Evolutionary conservation across 2,888 invertebrate species (phyloP), one percentile per base, ranked within the genome.

Genomic region (Cremastinae sp.): DNA sequence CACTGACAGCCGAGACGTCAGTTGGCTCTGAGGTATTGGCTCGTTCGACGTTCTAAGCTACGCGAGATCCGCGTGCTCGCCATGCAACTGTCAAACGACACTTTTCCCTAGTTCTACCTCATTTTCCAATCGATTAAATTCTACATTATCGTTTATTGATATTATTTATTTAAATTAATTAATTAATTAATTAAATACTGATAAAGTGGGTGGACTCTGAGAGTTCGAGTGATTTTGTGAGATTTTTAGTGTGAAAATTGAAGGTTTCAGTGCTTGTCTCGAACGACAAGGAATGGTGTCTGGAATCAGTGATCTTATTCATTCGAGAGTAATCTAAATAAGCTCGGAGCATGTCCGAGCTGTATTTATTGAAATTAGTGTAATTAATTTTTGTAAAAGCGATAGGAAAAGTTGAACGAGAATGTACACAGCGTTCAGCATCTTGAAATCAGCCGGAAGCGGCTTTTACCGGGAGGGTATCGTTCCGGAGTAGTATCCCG

Each of bases 1-100:
- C 80, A 80, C 79, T 86, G 85, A 86, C 86, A 86, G 84, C 79
- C 82, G 81, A 82, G 83, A 80, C 82, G 82, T 81, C 86, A 86
- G 86, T 85, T 79, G 78, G 79, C 79, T 70, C 66, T 61, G 43
- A 66, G 62, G 28, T 37, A 75, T 78, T 61, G 28, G 59, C 68
- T 49, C 55, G 55, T 74, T 80, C 79, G 79, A 37, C 51, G 43
- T 10, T 45, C 51, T 16, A 56, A 53, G 12, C 43, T 14, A 73
- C 53, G 69, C 35, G 72, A 72, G 74, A 71, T 74, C 78, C 76
- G 75, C 79, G 79, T 78, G 76, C 74, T 78, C 75, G 65, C 56
- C 49, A 59, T 62, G 28, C 70, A 80, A 72, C 80, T 80, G 80
- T 80, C 80, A 80, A 80, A 80, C 65, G 28, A 62, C 43, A 41